Evolutionary conservation across 37 sponge, comb jelly and placozoan species (phyloP).

Genomic region (Lycopodina hypogea): DNA sequence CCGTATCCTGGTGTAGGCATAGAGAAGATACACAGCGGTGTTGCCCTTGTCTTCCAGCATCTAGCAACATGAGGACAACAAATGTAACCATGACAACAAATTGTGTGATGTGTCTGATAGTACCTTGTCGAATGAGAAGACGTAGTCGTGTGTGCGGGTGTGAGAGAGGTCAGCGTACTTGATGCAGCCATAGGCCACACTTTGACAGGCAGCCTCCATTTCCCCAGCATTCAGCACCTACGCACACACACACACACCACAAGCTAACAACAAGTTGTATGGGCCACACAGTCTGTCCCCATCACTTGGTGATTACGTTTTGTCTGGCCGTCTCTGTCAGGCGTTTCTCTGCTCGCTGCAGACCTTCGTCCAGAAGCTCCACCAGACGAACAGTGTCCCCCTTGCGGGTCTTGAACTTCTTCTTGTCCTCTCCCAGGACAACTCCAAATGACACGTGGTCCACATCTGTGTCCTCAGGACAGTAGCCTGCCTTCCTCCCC

Average conservation of each 20-base stretch:
- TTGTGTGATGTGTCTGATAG: neutral
- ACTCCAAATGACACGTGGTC: slow-evolving; percentile 98
- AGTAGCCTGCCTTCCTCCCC: slow-evolving; percentile 76
- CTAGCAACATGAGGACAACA: slow-evolving; percentile 12
- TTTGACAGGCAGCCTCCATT: slow-evolving; percentile 72
- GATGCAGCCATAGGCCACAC: slow-evolving; percentile 98
- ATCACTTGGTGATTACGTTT: slow-evolving; percentile 62
- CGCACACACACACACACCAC: slow-evolving; percentile 9
- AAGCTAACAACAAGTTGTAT: neutral
- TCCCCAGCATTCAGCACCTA: slow-evolving; percentile 88
- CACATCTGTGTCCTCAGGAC: slow-evolving; percentile 28
- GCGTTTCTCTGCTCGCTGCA: slow-evolving; percentile 72
- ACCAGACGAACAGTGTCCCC: slow-evolving; percentile 83
- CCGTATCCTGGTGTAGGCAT: slow-evolving; percentile 88
- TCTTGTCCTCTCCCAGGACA: slow-evolving; percentile 95
- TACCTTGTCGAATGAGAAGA: slow-evolving; percentile 98
- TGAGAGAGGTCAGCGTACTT: slow-evolving; percentile 96
- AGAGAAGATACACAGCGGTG: slow-evolving; percentile 96
- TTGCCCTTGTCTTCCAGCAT: slow-evolving; percentile 96
- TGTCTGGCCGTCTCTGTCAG: slow-evolving; percentile 81
- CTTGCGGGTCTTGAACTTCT: slow-evolving; percentile 44
- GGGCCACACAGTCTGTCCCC: too few species aligned
- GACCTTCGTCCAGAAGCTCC: slow-evolving; percentile 92
- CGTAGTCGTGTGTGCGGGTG: slow-evolving; percentile 88
- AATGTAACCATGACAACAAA: neutral